Evolutionary conservation across 2,113 vertebrate genomes (phyloP), one percentile per base, ranked within the genome.

Genomic region (Balaeniceps rex): DNA sequence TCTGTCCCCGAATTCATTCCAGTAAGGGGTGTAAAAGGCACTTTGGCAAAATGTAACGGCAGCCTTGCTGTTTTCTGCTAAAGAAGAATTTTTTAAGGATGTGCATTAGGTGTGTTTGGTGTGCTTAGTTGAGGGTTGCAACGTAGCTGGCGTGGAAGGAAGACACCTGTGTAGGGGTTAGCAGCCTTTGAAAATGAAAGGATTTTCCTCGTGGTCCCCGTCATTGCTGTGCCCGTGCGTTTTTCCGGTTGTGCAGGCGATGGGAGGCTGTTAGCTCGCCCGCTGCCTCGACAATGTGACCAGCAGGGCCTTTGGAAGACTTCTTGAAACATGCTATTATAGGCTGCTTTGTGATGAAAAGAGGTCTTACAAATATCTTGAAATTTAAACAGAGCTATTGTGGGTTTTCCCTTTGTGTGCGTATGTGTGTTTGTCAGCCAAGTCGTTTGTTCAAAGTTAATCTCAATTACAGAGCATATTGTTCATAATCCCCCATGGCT

Each of bases 261-360:
- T 93, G 94, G 95, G 96, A 96, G 96, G 94, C 92, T 97, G 94
- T 97, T 98, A 97, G 95, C 98, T 98, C 98, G 3, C 98, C 98
- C 94, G 14, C 98, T 93, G 97, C 98, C 95, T 98, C 97, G 92
- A 98, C 98, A 97, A 91, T 95, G 88, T 95, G 95, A 98, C 94
- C 97, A 97, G 97, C 88, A 96, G 96, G 95, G 86, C 79, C 89
- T 97, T 96, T 78, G 81, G 95, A 93, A 94, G 94, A 57, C 93
- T 95, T 84, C 85, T 96, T 94, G 70, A 94, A 93, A 85, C 75
- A 18, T 75, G 64, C 61, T 89, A 36, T 95, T 93, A 95, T 58
- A 34, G 93, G 36, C 65, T 77, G 81, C 81, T 94, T 97, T 95
- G 71, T 92, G 85, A 77, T 96, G 81, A 94, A 96, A 97, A 90